Conservation (phyloP, 2,113 vertebrate species). For the Toxotes jaculatrix region DNA sequence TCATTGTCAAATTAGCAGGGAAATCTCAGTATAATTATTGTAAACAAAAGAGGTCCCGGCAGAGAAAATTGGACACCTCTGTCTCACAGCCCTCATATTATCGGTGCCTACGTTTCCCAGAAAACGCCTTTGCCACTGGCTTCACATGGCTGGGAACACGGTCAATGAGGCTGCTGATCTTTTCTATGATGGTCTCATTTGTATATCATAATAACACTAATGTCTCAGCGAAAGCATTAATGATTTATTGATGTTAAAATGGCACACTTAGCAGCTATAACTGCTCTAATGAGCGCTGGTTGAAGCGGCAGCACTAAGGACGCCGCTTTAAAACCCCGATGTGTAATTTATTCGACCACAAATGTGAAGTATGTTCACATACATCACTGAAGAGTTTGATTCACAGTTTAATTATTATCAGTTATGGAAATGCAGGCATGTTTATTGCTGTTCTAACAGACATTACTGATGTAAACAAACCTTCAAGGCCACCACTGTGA, state of each 20-base stretch:
- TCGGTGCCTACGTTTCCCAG: not conserved
- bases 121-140: not conserved
- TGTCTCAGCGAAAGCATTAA: not conserved
- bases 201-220: constrained; percentile 34
- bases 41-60: constrained; percentile 29
- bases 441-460: not conserved
- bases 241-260: constrained; percentile 44
- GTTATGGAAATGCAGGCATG: not conserved
- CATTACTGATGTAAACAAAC: too few relatives aligned
- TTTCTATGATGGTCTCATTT: constrained; percentile 4
- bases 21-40: constrained; percentile 23
- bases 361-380: constrained; percentile 4
- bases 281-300: constrained; percentile 22
- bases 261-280: constrained; percentile 24
- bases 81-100: not conserved
- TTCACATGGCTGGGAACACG: not conserved
- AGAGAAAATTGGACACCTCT: constrained; percentile 22
- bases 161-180: constrained; percentile 28
- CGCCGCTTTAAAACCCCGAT: not conserved
- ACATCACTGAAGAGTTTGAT: not conserved
- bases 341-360: not conserved
- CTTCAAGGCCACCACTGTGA: not conserved
- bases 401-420: not conserved
- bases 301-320: constrained; percentile 4
- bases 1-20: constrained; percentile 42